These are phyloP conservation scores for Heterocephalus glaber DNA, from an alignment of 2,113 vertebrate genomes.

Conservation along the genomic window DNA sequence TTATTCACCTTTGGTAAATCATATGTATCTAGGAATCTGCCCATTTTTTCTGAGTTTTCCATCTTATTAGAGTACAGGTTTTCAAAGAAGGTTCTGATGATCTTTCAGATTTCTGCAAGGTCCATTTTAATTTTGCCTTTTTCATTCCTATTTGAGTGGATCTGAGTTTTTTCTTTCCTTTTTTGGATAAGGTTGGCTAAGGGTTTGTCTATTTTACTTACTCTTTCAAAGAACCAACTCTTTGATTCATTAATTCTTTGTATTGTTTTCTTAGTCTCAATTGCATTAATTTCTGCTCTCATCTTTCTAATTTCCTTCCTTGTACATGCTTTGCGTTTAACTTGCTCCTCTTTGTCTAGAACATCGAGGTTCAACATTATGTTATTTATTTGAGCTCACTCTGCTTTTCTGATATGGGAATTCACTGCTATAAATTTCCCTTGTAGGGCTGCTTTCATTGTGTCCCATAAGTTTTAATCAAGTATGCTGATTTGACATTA, in stretches of 20 bases:
- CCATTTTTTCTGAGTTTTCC: neutral
- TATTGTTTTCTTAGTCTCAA: no score
- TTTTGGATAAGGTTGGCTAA: neutral
- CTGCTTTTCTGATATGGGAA: neutral
- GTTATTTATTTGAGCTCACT: neutral
- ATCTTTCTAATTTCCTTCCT: neutral
- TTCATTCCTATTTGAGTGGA: neutral
- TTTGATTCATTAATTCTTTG: no score
- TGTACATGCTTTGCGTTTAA: neutral
- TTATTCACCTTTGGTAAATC: neutral
- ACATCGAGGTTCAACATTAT: neutral
- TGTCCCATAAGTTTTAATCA: neutral
- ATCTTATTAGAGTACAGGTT: neutral
- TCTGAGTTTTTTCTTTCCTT: neutral
- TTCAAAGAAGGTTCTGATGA: neutral
- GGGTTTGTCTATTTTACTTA: no score
- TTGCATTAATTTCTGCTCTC: no score
- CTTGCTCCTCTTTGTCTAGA: neutral
- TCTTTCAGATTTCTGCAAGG: neutral
- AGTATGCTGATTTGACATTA: neutral
- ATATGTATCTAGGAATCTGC: no score
- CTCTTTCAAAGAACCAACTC: no score
- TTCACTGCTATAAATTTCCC: neutral
- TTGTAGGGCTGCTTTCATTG: neutral
- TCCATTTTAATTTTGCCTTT: neutral